phyloP scores from a whole-genome alignment of 2,797 vertebrate species.

The Myotis pilosus region DNA sequence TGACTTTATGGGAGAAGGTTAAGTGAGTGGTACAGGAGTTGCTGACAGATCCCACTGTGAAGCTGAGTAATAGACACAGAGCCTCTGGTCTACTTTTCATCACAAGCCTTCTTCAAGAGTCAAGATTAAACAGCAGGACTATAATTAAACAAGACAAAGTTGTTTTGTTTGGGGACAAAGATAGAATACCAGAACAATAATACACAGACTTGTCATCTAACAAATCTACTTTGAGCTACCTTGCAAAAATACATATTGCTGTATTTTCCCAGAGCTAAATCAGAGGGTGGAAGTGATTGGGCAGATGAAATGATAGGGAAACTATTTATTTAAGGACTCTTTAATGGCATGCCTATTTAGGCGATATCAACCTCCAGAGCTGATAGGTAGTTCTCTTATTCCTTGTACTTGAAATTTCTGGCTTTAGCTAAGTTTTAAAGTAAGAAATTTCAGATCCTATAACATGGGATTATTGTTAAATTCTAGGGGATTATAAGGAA shows the following conservation, averaged over 20 bases:
- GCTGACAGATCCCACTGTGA: neutral
- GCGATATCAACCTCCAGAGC: neutral
- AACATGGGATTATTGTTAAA: neutral
- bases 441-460: neutral
- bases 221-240: neutral
- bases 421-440: conserved; percentile 34
- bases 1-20: neutral
- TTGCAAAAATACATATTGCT: neutral
- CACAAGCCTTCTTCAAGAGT: neutral
- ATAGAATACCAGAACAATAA: neutral
- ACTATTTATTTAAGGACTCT: neutral
- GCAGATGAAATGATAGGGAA: neutral
- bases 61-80: neutral
- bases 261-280: neutral
- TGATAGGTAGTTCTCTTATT: neutral
- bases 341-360: neutral
- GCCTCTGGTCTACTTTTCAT: neutral
- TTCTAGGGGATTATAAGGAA: neutral
- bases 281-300: neutral
- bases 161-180: neutral
- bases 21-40: neutral
- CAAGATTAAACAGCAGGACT: neutral
- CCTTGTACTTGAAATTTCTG: neutral
- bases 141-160: neutral
- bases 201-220: neutral